Evolutionary conservation across 2,113 vertebrate genomes (phyloP).

Genomic region (Plecotus auritus): DNA sequence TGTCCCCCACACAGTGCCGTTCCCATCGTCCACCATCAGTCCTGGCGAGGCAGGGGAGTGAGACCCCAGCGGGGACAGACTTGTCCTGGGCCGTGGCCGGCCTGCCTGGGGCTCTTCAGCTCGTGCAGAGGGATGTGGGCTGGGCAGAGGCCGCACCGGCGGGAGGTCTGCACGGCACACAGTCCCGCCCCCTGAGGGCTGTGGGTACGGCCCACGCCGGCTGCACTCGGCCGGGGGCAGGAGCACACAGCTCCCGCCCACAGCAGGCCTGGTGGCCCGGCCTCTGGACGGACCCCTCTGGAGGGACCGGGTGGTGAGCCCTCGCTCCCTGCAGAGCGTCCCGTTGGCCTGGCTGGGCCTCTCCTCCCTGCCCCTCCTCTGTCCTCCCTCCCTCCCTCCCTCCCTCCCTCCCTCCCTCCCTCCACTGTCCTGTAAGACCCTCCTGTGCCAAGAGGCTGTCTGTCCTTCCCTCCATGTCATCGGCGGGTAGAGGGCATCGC

Average conservation of each 20-base stretch:
- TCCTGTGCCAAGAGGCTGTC: conserved; percentile 42
- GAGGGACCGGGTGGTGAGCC: neutral
- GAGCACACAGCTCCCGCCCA: neutral
- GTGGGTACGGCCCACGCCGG: neutral
- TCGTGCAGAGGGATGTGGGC: neutral
- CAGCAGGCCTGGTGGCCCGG: neutral
- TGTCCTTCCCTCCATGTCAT: neutral
- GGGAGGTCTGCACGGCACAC: neutral
- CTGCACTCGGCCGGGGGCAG: neutral
- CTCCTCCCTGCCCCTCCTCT: neutral
- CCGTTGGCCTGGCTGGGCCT: neutral
- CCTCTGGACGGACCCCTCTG: too few species aligned
- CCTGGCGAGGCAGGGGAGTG: conserved; percentile 12
- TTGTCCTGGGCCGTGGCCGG: neutral
- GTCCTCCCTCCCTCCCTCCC: neutral
- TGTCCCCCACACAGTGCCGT: conserved; percentile 2
- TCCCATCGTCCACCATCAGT: neutral
- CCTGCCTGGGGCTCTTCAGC: neutral
- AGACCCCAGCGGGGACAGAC: neutral
- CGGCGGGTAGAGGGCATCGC: rapidly evolving
- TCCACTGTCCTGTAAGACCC: conserved; percentile 40
- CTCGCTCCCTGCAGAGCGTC: neutral
- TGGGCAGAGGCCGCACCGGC: neutral
- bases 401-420: neutral
- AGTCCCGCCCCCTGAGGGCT: too few species aligned